A percentile compares a stretch with the other conserved stretches of the same genome.
phyloP scores from a whole-genome alignment of 2,888 invertebrate species.

The Ditylenchus weischeri region DNA sequence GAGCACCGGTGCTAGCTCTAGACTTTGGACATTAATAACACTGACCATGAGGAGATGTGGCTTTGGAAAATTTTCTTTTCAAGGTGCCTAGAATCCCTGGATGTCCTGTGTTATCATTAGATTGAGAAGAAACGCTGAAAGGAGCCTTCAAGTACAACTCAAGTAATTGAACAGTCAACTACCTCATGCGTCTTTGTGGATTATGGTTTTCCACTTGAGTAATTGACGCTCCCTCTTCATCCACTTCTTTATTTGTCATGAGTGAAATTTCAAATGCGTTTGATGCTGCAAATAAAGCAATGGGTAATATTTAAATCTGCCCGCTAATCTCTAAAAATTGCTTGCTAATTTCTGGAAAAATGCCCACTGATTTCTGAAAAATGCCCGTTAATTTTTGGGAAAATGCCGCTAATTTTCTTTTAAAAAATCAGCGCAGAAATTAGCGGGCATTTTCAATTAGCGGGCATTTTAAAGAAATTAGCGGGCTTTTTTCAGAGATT shows the following conservation, averaged over 20 bases:
- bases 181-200: conserved; percentile 32
- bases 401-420: too few species aligned
- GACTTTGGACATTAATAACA: too few species aligned
- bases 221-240: conserved; percentile 24
- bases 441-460: too few species aligned
- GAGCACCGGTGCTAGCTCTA: too few species aligned
- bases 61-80: conserved; percentile 20
- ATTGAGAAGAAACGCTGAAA: background rate
- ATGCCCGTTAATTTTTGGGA: too few species aligned
- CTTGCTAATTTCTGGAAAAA: too few species aligned
- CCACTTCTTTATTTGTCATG: conserved; percentile 21
- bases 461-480: too few species aligned
- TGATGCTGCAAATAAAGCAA: background rate
- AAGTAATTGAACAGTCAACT: background rate
- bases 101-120: background rate
- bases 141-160: background rate
- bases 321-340: too few species aligned
- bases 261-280: conserved; percentile 9
- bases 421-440: too few species aligned
- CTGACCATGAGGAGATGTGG: conserved; percentile 3
- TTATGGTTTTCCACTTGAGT: conserved; percentile 36
- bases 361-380: too few species aligned
- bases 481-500: too few species aligned
- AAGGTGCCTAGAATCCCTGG: conserved; percentile 19
- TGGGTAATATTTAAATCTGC: too few species aligned